Conservation (phyloP, 1,140 invertebrate species). For the Melipona quadrifasciata region DNA sequence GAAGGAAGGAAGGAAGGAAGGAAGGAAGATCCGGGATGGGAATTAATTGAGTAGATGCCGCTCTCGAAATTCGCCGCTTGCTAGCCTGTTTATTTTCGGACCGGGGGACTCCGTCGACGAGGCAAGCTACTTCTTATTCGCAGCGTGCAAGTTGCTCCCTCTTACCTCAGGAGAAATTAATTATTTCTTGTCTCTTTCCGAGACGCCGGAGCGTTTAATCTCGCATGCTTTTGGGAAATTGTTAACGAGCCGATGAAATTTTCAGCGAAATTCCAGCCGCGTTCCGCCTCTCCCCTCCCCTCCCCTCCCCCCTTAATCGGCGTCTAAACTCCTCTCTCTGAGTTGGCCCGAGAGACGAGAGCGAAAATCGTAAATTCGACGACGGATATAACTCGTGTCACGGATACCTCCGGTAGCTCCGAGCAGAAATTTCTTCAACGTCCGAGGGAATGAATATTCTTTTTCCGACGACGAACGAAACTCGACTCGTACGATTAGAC, state of each 20-base stretch:
- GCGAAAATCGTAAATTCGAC: not conserved
- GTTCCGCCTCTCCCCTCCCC: too few relatives aligned
- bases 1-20: too few relatives aligned
- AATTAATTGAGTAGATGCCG: slow-evolving; percentile 53
- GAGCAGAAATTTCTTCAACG: not conserved
- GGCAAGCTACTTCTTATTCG: slow-evolving; percentile 10
- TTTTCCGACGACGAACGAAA: too few relatives aligned
- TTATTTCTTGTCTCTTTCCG: slow-evolving; percentile 11
- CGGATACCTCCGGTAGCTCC: too few relatives aligned
- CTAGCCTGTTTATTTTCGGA: slow-evolving; percentile 21
- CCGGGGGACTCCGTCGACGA: not conserved
- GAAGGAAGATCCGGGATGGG: not conserved
- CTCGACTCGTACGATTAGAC: slow-evolving; percentile 19
- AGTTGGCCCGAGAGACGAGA: too few relatives aligned
- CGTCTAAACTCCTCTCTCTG: not conserved
- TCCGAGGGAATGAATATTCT: not conserved
- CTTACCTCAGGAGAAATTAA: slow-evolving; percentile 1
- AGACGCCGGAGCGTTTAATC: not conserved
- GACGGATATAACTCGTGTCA: fast-evolving
- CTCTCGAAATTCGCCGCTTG: not conserved
- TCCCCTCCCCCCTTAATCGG: not conserved
- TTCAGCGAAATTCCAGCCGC: not conserved
- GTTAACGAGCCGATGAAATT: slow-evolving; percentile 23
- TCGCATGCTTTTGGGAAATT: slow-evolving; percentile 23
- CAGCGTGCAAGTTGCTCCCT: not conserved